phyloP scores from a whole-genome alignment of 2,888 invertebrate genomes.

The Campopleginae sp. region DNA sequence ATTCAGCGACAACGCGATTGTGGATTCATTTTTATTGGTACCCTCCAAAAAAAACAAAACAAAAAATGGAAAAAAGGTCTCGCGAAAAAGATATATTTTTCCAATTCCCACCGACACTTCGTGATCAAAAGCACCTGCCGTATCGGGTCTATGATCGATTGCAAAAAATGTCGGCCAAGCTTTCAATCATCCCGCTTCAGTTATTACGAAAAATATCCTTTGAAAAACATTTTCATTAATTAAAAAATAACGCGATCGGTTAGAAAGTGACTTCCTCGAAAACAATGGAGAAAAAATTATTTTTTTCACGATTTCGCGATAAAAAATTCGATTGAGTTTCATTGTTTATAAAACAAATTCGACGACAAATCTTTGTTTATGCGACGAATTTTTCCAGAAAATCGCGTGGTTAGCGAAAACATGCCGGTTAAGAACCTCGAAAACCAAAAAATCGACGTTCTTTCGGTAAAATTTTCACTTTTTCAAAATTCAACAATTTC shows the following conservation, averaged over 20 bases:
- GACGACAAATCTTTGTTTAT: not conserved
- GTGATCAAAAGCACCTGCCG: not conserved
- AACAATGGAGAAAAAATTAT: not conserved
- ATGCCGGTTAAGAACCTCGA: too few species aligned
- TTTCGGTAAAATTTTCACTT: not conserved
- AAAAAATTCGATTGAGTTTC: too few species aligned
- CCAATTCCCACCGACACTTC: conserved; percentile 20
- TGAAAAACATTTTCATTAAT: not conserved
- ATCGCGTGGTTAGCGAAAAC: too few species aligned
- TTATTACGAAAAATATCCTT: not conserved
- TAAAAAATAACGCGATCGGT: not conserved
- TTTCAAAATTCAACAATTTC: not conserved
- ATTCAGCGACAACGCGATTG: conserved; percentile 33
- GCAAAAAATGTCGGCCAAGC: conserved; percentile 7
- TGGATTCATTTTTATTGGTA: conserved; percentile 6
- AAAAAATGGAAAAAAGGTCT: not conserved
- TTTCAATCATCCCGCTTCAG: not conserved
- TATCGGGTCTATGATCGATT: conserved; percentile 5
- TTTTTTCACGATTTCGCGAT: not conserved
- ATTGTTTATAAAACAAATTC: too few species aligned
- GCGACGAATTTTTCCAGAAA: not conserved
- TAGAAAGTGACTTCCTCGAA: not conserved
- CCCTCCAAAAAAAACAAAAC: not conserved
- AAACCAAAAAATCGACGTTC: too few species aligned
- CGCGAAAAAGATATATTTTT: conserved; percentile 3